phyloP scores from a whole-genome alignment of 2,113 vertebrate species.

The Callithrix jacchus region DNA sequence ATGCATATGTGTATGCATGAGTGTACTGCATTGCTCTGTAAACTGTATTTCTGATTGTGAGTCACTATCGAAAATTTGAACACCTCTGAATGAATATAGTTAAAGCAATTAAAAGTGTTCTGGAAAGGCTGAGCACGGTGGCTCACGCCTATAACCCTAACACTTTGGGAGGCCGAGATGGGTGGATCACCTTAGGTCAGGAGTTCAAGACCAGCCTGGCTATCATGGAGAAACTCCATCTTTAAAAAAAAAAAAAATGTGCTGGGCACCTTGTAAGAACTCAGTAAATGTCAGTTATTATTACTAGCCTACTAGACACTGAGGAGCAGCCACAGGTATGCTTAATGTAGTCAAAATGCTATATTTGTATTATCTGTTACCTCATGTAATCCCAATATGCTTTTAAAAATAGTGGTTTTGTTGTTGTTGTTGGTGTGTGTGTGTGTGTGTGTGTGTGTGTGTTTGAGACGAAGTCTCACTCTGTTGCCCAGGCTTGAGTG shows the following conservation, averaged over 20 bases:
- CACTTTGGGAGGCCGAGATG: too few relatives aligned
- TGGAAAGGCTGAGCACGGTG: too few relatives aligned
- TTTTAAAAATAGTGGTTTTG: too few relatives aligned
- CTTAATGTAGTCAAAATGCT: not conserved
- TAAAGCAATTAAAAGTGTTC: not conserved
- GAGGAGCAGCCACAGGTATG: not conserved
- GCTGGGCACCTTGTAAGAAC: not conserved
- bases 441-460: too few relatives aligned
- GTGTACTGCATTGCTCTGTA: not conserved
- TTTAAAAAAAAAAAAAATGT: not conserved
- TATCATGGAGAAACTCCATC: too few relatives aligned
- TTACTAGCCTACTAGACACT: not conserved
- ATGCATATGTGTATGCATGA: not conserved
- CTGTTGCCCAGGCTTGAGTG: too few relatives aligned
- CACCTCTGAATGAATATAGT: not conserved
- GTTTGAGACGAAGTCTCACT: too few relatives aligned
- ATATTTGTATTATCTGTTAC: not conserved
- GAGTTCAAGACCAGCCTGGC: too few relatives aligned
- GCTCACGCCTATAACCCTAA: too few relatives aligned
- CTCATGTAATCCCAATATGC: not conserved
- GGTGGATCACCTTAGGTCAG: too few relatives aligned
- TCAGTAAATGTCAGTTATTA: not conserved
- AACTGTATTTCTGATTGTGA: slow-evolving; percentile 9
- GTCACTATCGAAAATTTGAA: not conserved
- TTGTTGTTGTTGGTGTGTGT: too few relatives aligned